phyloP scores from a whole-genome alignment of 2,888 invertebrate genomes.

The Mylabris sibirica region DNA sequence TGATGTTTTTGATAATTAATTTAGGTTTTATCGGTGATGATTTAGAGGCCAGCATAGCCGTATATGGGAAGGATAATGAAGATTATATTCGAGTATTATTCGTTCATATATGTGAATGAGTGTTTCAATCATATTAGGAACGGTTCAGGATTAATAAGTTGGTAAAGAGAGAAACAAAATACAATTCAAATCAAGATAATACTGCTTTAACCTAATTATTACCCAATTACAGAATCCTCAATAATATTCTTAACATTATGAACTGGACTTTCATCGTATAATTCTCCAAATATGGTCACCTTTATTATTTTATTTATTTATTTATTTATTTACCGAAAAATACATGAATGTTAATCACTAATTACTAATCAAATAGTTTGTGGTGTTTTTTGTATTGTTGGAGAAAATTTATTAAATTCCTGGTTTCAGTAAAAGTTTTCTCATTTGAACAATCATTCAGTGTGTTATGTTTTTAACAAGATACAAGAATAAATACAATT shows the following conservation, averaged over 20 bases:
- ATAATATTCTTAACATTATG: constrained; percentile 3
- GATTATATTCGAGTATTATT: constrained; percentile 14
- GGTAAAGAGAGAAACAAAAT: neutral
- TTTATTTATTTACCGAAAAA: neutral
- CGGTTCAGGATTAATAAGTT: constrained; percentile 9
- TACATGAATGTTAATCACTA: neutral
- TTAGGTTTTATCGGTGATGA: constrained; percentile 9
- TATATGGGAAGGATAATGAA: constrained; percentile 16
- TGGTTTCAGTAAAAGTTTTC: neutral
- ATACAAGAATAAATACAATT: neutral
- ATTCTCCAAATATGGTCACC: neutral
- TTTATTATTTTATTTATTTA: neutral
- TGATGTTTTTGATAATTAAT: constrained; percentile 10
- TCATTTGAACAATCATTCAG: neutral
- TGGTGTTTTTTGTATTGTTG: neutral
- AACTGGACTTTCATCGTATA: neutral
- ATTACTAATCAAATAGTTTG: neutral
- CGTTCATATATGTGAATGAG: constrained; percentile 5
- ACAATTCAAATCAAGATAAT: constrained; percentile 11
- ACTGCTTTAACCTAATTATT: neutral
- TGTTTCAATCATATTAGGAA: constrained; percentile 16
- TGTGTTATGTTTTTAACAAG: neutral
- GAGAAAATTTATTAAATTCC: neutral
- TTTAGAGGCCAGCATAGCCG: constrained; percentile 9
- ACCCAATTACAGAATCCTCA: neutral